Conservation (phyloP, 1,140 invertebrate species). For the Cephus cinctus region DNA sequence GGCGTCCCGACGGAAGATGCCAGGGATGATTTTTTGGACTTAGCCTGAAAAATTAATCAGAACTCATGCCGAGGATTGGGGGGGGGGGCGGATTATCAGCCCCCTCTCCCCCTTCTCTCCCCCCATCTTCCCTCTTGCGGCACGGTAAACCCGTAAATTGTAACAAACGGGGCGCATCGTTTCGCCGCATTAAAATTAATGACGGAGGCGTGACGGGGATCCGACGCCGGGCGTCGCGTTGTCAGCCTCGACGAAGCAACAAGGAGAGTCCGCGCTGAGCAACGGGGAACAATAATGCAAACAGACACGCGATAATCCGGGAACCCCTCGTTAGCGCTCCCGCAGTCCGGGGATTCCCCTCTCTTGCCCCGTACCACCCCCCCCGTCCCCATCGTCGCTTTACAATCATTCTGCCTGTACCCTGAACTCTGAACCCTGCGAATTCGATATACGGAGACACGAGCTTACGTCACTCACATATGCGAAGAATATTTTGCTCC, state of each 20-base stretch:
- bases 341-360: slow-evolving; percentile 1
- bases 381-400: no score
- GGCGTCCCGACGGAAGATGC: no score
- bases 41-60: slow-evolving; percentile 43
- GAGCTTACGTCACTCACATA: no score
- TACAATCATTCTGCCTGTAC: no score
- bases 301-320: slow-evolving; percentile 45
- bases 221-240: no score
- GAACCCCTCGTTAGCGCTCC: slow-evolving; percentile 27
- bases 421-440: no score
- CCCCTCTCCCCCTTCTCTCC: no score
- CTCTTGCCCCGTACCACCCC: slow-evolving; percentile 5
- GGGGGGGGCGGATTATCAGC: background rate
- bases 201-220: slow-evolving; percentile 33
- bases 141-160: slow-evolving; percentile 38
- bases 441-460: no score
- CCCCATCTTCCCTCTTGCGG: slow-evolving; percentile 11
- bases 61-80: background rate
- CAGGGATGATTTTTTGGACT: no score
- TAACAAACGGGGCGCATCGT: slow-evolving; percentile 39
- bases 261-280: no score
- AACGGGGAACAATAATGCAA: slow-evolving; percentile 36
- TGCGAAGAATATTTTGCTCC: no score
- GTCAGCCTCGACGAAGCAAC: no score
- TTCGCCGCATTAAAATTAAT: slow-evolving; percentile 45